phyloP scores from a whole-genome alignment of 2,113 vertebrate genomes.

The Pandion haliaetus region DNA sequence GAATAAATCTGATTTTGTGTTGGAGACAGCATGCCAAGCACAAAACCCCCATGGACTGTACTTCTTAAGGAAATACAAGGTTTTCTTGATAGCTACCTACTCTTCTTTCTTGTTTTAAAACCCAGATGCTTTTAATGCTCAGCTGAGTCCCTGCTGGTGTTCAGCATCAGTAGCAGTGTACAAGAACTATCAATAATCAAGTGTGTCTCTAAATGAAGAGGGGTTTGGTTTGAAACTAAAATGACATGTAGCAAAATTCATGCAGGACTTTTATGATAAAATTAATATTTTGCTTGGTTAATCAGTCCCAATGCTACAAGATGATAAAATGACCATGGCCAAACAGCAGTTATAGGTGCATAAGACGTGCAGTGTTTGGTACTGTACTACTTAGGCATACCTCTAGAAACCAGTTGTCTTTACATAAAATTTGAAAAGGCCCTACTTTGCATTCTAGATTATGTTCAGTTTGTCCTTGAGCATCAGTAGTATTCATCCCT shows the following conservation, averaged over 20 bases:
- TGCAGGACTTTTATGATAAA: neutral
- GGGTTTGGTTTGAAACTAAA: neutral
- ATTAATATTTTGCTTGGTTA: neutral
- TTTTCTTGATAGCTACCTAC: neutral
- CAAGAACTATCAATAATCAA: neutral
- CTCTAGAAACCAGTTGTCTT: neutral
- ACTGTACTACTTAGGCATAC: neutral
- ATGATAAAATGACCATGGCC: neutral
- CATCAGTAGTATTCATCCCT: neutral
- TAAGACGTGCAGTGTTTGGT: neutral
- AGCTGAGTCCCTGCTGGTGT: neutral
- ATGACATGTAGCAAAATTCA: neutral
- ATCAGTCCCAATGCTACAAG: neutral
- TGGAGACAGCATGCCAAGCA: neutral
- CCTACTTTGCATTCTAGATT: neutral
- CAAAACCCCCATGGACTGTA: neutral
- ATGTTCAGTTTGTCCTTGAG: neutral
- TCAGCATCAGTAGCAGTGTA: neutral
- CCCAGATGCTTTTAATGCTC: neutral
- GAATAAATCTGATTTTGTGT: neutral
- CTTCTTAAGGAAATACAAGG: neutral
- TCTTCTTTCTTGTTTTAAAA: neutral
- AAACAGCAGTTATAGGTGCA: fast-evolving
- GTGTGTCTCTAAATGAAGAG: neutral
- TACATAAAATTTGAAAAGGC: neutral